Evolutionary conservation across 2,888 invertebrate species (phyloP).

Genomic region (Pinctada fucata): DNA sequence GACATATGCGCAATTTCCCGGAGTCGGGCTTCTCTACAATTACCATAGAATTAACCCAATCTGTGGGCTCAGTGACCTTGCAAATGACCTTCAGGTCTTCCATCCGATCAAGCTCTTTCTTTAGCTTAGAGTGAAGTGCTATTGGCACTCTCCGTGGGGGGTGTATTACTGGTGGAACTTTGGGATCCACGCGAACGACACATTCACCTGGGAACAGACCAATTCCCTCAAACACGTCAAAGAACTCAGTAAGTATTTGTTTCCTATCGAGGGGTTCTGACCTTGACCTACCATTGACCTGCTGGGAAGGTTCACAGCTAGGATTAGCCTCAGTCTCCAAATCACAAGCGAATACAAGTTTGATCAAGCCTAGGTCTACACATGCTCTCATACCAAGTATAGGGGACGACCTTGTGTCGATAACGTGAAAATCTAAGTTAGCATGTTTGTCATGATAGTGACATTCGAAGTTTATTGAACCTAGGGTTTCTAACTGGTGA

Average conservation of each 20-base stretch:
- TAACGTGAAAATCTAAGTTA: neutral
- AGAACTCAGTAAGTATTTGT: neutral
- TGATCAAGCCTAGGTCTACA: conserved; percentile 19
- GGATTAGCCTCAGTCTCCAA: conserved; percentile 20
- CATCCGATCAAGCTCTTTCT: conserved; percentile 45
- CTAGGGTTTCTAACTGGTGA: neutral
- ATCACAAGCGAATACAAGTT: conserved; percentile 19
- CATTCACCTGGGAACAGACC: conserved; percentile 41
- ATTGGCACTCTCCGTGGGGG: conserved; percentile 43
- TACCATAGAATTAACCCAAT: conserved; percentile 48
- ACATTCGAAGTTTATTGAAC: neutral
- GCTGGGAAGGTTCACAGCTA: no score
- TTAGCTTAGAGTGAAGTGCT: conserved; percentile 40
- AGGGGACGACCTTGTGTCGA: conserved; percentile 5
- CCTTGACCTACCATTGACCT: no score
- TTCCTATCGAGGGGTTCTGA: neutral
- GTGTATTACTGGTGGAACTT: conserved; percentile 36
- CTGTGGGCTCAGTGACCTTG: conserved; percentile 41
- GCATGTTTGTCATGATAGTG: conserved; percentile 1
- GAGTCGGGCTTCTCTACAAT: conserved; percentile 42
- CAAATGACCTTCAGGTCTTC: conserved; percentile 30
- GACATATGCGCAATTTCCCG: conserved; percentile 41
- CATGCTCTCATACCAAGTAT: conserved; percentile 26
- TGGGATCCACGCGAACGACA: conserved; percentile 34
- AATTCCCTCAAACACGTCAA: conserved; percentile 44